These are phyloP conservation scores for Centropristis striata DNA, from an alignment of 2,113 vertebrate genomes.

Conservation along the genomic window DNA sequence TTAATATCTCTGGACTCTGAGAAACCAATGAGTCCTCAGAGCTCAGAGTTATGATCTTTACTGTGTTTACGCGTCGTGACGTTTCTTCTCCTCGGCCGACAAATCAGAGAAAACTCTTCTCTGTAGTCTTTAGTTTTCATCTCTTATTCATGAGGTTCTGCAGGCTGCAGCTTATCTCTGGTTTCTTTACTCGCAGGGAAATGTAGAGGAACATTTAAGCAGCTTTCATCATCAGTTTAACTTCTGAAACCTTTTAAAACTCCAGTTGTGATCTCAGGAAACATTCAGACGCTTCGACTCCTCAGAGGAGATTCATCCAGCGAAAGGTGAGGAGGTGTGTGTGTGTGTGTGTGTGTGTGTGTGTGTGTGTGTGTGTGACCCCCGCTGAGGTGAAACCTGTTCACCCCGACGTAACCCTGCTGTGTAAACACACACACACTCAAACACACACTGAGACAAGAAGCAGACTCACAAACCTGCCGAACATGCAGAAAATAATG, in stretches of 20 bases:
- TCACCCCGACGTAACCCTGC: slow-evolving; percentile 24
- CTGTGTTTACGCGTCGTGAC: no score
- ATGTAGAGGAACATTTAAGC: neutral
- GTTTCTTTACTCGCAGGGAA: neutral
- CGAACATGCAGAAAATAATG: no score
- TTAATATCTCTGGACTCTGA: neutral
- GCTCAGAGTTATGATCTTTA: no score
- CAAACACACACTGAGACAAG: neutral
- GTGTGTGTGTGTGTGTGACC: slow-evolving; percentile 9
- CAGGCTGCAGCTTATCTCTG: neutral
- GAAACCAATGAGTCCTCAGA: no score
- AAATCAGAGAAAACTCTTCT: no score
- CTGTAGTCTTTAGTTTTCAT: no score
- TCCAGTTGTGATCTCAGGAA: neutral
- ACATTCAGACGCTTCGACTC: neutral
- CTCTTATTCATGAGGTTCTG: slow-evolving; percentile 37
- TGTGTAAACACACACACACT: slow-evolving; percentile 32
- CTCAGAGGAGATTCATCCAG: neutral
- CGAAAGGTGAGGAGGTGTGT: neutral
- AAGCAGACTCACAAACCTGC: slow-evolving; percentile 9
- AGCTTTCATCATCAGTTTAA: neutral
- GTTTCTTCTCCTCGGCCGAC: no score
- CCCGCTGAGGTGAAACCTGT: slow-evolving; percentile 9
- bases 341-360: no score
- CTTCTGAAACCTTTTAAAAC: slow-evolving; percentile 7